Evolutionary conservation across 2,797 vertebrate genomes (phyloP).

Genomic region (Luscinia megarhynchos): DNA sequence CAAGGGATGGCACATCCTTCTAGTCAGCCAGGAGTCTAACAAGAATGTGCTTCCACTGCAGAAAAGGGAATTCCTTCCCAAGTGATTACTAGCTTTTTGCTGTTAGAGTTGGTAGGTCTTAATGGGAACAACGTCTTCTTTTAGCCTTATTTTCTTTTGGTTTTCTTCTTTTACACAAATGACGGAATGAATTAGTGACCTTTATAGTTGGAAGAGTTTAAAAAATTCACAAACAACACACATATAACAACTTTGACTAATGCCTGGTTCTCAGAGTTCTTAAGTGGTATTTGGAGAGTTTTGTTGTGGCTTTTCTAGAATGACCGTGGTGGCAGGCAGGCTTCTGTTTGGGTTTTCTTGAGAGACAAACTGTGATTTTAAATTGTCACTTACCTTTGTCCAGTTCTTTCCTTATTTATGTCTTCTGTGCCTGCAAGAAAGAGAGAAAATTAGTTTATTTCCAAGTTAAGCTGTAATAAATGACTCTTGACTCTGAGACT

Average conservation of each 20-base stretch:
- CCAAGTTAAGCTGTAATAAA: neutral
- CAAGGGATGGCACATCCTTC: neutral
- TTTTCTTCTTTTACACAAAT: neutral
- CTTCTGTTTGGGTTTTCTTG: neutral
- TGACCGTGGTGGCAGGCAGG: neutral
- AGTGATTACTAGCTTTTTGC: neutral
- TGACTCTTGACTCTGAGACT: neutral
- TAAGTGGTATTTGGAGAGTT: neutral
- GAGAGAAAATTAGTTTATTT: neutral
- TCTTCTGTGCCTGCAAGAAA: neutral
- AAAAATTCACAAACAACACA: neutral
- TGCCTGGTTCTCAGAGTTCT: neutral
- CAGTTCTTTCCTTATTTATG: neutral
- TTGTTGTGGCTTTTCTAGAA: neutral
- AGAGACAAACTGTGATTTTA: neutral
- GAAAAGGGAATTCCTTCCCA: neutral
- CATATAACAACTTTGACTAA: neutral
- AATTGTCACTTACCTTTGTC: neutral
- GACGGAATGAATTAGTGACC: neutral
- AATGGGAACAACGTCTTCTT: neutral
- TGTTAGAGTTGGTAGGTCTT: neutral
- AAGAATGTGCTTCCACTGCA: neutral
- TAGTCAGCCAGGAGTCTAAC: neutral
- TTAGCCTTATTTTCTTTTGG: neutral
- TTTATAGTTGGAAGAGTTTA: neutral